These are phyloP conservation scores for Cricetomys ansorgei DNA, from an alignment of 2,113 vertebrate species.

Conservation along the genomic window DNA sequence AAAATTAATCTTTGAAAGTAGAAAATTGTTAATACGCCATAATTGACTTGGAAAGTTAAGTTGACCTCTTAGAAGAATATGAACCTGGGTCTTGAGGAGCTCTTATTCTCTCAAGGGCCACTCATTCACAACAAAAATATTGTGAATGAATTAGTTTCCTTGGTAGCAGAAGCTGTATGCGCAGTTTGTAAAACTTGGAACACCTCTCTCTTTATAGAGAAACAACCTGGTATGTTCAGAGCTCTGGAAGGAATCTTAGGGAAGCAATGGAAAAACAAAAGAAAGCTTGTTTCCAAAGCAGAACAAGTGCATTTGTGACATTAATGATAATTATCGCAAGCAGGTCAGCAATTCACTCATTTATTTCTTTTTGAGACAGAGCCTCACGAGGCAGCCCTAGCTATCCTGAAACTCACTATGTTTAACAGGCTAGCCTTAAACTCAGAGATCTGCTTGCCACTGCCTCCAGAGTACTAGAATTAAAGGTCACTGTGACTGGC, in stretches of 20 bases:
- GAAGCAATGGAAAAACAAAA: slow-evolving; percentile 19
- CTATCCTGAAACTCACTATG: not conserved
- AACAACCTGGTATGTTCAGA: slow-evolving; percentile 58
- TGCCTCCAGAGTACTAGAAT: no score
- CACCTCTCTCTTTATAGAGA: slow-evolving; percentile 57
- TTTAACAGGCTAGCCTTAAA: not conserved
- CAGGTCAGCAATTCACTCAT: not conserved
- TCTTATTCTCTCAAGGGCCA: slow-evolving; percentile 78
- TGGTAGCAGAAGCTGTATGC: slow-evolving; percentile 78
- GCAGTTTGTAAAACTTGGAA: slow-evolving; percentile 82
- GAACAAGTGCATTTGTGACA: not conserved
- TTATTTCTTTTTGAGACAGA: not conserved
- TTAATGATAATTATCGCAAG: not conserved
- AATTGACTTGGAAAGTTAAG: slow-evolving; percentile 83
- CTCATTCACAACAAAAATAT: slow-evolving; percentile 83
- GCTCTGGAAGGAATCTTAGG: slow-evolving; percentile 76
- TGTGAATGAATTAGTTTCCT: slow-evolving; percentile 81
- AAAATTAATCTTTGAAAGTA: slow-evolving; percentile 81
- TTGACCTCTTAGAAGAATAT: slow-evolving; percentile 84
- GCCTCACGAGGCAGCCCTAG: not conserved
- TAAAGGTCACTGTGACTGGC: not conserved
- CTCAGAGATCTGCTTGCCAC: not conserved
- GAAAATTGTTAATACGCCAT: slow-evolving; percentile 80
- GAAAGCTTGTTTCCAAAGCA: not conserved
- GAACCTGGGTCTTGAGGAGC: slow-evolving; percentile 81